Evolutionary conservation across 1,140 invertebrate species (phyloP).

Genomic region (Drosophila teissieri): DNA sequence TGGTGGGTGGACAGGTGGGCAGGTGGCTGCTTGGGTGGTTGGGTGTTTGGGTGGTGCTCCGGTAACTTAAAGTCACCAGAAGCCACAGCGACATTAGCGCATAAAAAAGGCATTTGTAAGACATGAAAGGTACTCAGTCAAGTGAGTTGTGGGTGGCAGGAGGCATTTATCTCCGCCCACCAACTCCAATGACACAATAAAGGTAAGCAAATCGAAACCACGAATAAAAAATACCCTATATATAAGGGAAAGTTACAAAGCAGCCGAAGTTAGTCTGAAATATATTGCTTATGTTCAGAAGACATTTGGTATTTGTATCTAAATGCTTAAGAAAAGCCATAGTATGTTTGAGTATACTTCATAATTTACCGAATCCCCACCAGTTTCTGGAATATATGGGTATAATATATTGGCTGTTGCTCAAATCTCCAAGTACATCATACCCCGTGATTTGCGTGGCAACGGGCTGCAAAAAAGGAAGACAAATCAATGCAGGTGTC

Average conservation of each 20-base stretch:
- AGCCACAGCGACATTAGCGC: conserved; percentile 75
- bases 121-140: conserved; percentile 80
- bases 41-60: conserved; percentile 5
- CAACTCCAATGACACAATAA: conserved; percentile 23
- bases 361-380: no score
- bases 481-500: conserved; percentile 83
- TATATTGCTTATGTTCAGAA: no score
- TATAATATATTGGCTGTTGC: background rate
- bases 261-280: no score
- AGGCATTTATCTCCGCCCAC: conserved; percentile 3
- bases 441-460: background rate
- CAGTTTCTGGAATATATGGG: background rate
- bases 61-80: conserved; percentile 53
- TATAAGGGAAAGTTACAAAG: no score
- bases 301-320: no score
- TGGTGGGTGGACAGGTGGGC: background rate
- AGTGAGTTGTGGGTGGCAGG: conserved; percentile 32
- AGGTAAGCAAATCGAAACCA: conserved; percentile 10
- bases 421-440: background rate
- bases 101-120: conserved; percentile 82
- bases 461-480: conserved; percentile 51
- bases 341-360: background rate
- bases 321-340: background rate
- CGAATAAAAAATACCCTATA: conserved; percentile 2
- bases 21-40: conserved; percentile 8